Evolutionary conservation across 2,888 invertebrate species (phyloP), one percentile per base, ranked within the genome.

Genomic region (Willowsia nigromaculata): DNA sequence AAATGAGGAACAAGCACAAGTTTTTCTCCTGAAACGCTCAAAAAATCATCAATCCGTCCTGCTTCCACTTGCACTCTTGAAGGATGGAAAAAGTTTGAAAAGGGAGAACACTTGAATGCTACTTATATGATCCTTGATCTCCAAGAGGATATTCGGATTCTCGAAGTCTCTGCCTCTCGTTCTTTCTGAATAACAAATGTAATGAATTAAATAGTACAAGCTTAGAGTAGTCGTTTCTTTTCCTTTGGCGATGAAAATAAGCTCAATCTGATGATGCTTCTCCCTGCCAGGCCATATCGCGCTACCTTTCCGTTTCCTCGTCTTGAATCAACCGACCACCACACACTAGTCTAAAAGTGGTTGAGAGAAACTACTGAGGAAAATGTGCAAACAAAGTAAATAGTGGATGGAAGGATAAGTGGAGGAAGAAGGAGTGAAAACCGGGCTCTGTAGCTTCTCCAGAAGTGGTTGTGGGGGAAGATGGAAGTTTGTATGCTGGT

Each of bases 181-280:
- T 62, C 62, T n/a, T 5, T 7, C 80, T 81, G 37, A 81, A 81
- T 62, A 81, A 62, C 81, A 81, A 81, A 81, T n/a, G 27, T 81
- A 81, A 81, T 81, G 81, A 81, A 81, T 81, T 81, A 81, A 81
- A 81, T 81, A 81, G 59, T 33, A 62, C 71, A 71, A 40, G 22
- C 71, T 22, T 62, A 33, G 15, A 62, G 27, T 11, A 13, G 62
- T 33, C 33, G 11, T n/a, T n/a, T 33, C n/a, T 62, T 62, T 62
- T 1, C 30, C 30, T 33, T 62, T 59, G 22, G n/a, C 33, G 33
- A 33, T 62, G 62, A n/a, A 62, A 62, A 62, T 62, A 33, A 62
- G 62, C 62, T 33, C 33, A 62, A 62, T 62, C 33, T 62, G 62
- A 22, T 62, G 33, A 30, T 33, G n/a, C 33, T 33, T 3, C 33